These are phyloP conservation scores for Hylia prasina DNA, from an alignment of 2,113 vertebrate genomes.

Conservation along the genomic window DNA sequence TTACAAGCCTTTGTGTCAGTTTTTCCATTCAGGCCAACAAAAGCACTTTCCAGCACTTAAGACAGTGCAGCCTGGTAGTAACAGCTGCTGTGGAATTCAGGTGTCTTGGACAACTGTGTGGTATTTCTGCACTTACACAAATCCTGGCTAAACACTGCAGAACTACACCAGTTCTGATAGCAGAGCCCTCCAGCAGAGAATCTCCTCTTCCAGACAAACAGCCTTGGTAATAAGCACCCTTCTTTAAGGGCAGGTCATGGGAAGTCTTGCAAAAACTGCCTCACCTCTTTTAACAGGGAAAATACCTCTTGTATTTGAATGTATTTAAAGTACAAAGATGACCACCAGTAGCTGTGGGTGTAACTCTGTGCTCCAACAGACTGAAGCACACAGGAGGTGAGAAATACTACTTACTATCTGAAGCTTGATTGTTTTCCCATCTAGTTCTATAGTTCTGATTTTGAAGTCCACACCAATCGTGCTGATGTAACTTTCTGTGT, in stretches of 20 bases:
- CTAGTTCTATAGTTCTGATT: constrained; percentile 98
- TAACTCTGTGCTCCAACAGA: neutral
- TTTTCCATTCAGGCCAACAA: neutral
- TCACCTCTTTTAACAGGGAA: neutral
- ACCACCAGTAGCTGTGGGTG: neutral
- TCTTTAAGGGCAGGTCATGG: neutral
- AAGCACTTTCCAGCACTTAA: neutral
- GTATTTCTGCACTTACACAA: neutral
- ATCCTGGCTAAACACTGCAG: neutral
- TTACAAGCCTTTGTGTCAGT: neutral
- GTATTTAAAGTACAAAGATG: neutral
- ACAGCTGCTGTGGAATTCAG: neutral
- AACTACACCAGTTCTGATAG: neutral
- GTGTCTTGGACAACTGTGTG: neutral
- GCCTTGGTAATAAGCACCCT: neutral
- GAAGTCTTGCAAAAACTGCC: neutral
- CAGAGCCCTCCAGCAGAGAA: neutral
- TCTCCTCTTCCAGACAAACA: neutral
- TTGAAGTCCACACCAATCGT: constrained; percentile 99
- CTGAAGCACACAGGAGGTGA: neutral
- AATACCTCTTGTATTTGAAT: neutral
- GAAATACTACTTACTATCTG: constrained; percentile 89
- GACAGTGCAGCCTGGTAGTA: neutral
- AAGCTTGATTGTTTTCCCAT: constrained; percentile 98
- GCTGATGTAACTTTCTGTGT: constrained; percentile 98